Percentiles rank a stretch among this genome's conserved stretches.
These are phyloP conservation scores for Heterodera carotae DNA, from an alignment of 1,140 invertebrate genomes.

Conservation along the genomic window DNA sequence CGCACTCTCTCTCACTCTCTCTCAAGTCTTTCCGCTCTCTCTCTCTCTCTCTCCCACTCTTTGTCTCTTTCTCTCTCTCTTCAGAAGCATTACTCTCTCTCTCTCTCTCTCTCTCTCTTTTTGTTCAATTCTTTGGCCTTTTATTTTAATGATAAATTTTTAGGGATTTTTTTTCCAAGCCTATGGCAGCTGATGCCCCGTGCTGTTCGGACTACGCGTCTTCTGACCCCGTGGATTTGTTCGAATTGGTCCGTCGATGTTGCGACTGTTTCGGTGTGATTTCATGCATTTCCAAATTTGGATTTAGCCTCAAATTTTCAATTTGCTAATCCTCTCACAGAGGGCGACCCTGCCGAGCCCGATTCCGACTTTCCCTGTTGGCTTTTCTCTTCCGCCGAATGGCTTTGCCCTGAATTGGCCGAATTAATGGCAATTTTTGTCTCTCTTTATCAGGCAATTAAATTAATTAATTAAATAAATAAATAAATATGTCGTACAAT, in stretches of 20 bases:
- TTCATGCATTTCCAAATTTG: not conserved
- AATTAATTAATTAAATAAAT: not conserved
- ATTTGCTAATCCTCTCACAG: conserved; percentile 30
- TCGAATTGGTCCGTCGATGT: conserved; percentile 44
- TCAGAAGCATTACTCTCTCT: no score
- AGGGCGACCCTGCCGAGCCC: conserved; percentile 52
- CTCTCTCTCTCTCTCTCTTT: not conserved
- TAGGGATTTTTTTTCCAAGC: not conserved
- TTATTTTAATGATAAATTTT: not conserved
- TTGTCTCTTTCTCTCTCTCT: not conserved
- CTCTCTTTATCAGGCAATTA: conserved; percentile 24
- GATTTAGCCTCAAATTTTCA: conserved; percentile 15
- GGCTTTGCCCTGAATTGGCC: conserved; percentile 54
- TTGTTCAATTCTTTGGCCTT: not conserved
- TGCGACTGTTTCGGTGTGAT: conserved; percentile 48
- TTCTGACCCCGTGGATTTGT: conserved; percentile 34
- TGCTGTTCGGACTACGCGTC: conserved; percentile 23
- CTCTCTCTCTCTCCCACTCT: no score
- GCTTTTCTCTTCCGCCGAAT: conserved; percentile 59
- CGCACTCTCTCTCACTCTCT: not conserved
- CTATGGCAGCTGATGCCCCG: conserved; percentile 19
- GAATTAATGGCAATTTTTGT: conserved; percentile 35
- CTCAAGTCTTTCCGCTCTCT: no score
- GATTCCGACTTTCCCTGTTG: conserved; percentile 49
- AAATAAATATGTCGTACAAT: conserved; percentile 14